A percentile compares a stretch with the other conserved stretches of the same genome.
Evolutionary conservation across 2,113 vertebrate species (phyloP).

Genomic region (Phaetusa simplex): DNA sequence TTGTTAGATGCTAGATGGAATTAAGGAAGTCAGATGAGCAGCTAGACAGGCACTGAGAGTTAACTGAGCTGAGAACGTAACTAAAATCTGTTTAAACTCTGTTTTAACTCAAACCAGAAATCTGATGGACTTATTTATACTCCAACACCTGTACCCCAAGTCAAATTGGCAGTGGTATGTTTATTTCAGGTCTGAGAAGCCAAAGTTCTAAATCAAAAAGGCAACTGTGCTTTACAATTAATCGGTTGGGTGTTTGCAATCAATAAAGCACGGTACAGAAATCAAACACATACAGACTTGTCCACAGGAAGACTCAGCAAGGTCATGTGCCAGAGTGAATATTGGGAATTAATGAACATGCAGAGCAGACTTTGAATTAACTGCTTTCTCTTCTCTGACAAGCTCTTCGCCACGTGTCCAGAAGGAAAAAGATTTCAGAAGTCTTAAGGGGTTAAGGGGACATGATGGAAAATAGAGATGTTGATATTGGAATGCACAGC

Average conservation of each 20-base stretch:
- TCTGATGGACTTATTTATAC: neutral
- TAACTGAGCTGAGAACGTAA: neutral
- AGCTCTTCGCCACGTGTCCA: neutral
- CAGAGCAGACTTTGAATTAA: neutral
- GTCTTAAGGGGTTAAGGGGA: neutral
- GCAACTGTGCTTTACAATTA: neutral
- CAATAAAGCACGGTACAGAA: neutral
- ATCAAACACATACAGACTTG: neutral
- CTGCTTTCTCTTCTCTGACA: neutral
- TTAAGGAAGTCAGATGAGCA: neutral
- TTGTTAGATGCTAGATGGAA: neutral
- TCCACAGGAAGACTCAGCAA: neutral
- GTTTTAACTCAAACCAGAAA: neutral
- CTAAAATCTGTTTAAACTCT: neutral
- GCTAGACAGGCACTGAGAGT: neutral
- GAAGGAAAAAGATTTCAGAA: neutral
- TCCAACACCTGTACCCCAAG: neutral
- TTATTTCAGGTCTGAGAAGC: conserved; percentile 14
- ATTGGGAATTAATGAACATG: neutral
- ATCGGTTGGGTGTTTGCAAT: neutral
- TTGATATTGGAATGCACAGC: conserved; percentile 9
- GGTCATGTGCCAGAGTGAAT: neutral
- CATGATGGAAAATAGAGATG: conserved; percentile 32
- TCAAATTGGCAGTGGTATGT: neutral
- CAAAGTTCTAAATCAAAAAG: neutral